Conservation (phyloP, 2,113 vertebrate genomes). For the Macquaria australasica region DNA sequence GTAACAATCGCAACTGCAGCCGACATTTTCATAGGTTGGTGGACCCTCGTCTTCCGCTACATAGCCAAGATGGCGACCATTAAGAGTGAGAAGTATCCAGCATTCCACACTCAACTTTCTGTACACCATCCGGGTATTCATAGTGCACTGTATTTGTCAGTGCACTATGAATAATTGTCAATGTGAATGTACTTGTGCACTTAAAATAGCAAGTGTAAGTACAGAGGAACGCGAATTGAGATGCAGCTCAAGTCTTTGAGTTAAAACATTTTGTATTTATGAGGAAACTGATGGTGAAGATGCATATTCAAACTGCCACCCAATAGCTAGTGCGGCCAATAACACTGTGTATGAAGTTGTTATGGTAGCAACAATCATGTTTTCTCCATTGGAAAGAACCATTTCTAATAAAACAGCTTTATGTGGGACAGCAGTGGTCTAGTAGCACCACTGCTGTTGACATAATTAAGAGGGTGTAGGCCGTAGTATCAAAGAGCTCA, state of each 20-base stretch:
- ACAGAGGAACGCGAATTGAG: too few species aligned
- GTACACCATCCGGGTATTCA: too few species aligned
- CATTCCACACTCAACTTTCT: too few species aligned
- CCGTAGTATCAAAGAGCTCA: conserved; percentile 16
- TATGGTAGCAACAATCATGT: conserved; percentile 10
- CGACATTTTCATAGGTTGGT: too few species aligned
- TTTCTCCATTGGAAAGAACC: conserved; percentile 36
- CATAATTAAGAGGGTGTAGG: conserved; percentile 31
- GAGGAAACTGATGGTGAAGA: background rate
- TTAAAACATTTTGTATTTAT: background rate
- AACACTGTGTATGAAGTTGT: background rate
- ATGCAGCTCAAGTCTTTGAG: background rate
- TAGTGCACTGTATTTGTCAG: too few species aligned
- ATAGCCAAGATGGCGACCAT: too few species aligned
- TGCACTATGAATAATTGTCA: too few species aligned
- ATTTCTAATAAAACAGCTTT: conserved; percentile 28
- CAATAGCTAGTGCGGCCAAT: background rate
- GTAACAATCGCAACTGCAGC: too few species aligned
- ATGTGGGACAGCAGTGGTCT: conserved; percentile 8
- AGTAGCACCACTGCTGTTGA: conserved; percentile 13
- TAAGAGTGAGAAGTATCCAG: too few species aligned
- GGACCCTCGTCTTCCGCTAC: too few species aligned
- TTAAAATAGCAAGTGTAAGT: too few species aligned
- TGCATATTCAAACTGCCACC: background rate
- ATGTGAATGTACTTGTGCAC: too few species aligned